Conservation (phyloP, 2,888 invertebrate genomes). For the Apotomis betuletana region DNA sequence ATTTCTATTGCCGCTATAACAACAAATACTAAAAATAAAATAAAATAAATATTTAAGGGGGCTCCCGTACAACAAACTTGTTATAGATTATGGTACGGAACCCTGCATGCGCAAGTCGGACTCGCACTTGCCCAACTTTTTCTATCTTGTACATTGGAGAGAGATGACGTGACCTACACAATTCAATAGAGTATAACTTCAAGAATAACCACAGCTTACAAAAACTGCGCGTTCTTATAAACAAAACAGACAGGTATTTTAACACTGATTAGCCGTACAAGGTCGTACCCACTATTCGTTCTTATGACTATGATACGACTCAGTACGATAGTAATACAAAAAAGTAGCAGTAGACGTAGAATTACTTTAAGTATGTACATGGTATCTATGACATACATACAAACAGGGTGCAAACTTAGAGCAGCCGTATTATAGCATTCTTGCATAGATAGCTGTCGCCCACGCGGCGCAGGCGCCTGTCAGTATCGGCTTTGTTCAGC, state of each 20-base stretch:
- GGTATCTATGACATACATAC: neutral
- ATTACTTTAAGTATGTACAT: neutral
- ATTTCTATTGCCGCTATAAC: too few species aligned
- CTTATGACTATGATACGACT: neutral
- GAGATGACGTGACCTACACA: too few species aligned
- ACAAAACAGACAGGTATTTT: conserved; percentile 9
- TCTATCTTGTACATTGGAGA: too few species aligned
- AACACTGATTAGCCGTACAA: conserved; percentile 18
- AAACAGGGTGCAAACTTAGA: neutral
- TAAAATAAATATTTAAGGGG: too few species aligned
- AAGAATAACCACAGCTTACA: neutral
- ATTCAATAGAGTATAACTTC: neutral
- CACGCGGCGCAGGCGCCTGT: neutral
- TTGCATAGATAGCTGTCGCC: neutral
- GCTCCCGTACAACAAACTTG: too few species aligned
- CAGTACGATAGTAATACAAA: neutral
- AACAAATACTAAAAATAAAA: too few species aligned
- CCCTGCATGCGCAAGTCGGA: too few species aligned
- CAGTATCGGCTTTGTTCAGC: conserved; percentile 10
- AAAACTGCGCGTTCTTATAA: conserved; percentile 9
- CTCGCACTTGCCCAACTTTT: too few species aligned
- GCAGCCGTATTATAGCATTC: neutral
- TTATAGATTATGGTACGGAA: too few species aligned
- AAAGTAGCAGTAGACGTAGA: neutral
- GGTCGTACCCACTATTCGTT: neutral